These are phyloP conservation scores for Camptogramma bilineatum DNA, from an alignment of 2,888 invertebrate species.

Conservation along the genomic window DNA sequence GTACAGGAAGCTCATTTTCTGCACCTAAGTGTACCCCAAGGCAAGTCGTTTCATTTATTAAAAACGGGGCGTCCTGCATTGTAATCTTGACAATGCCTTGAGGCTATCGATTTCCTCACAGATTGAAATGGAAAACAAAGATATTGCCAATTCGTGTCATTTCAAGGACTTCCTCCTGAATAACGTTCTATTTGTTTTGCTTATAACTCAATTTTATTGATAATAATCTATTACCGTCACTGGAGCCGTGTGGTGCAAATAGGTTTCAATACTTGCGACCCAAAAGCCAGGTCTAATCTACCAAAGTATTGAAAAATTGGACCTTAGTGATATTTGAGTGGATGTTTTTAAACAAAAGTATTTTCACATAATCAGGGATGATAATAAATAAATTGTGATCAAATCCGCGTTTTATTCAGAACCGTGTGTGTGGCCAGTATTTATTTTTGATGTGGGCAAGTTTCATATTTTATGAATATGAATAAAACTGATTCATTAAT, in stretches of 20 bases:
- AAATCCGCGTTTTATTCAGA: too few relatives aligned
- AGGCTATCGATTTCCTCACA: conserved; percentile 75
- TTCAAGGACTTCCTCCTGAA: conserved; percentile 46
- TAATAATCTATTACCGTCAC: neutral
- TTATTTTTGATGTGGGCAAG: too few relatives aligned
- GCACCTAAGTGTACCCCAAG: conserved; percentile 40
- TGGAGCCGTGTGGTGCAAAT: too few relatives aligned
- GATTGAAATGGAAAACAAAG: conserved; percentile 79
- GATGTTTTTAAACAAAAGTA: too few relatives aligned
- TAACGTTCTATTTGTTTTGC: conserved; percentile 36
- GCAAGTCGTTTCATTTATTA: conserved; percentile 63
- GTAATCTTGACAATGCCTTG: conserved; percentile 67
- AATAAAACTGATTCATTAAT: too few relatives aligned
- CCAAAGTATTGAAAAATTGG: too few relatives aligned
- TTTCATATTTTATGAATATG: too few relatives aligned
- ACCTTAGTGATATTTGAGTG: too few relatives aligned
- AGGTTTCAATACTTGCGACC: too few relatives aligned
- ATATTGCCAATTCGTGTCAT: conserved; percentile 66
- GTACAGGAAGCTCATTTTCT: neutral
- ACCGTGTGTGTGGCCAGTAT: too few relatives aligned
- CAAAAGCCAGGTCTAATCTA: neutral
- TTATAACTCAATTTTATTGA: conserved; percentile 13
- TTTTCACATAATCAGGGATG: too few relatives aligned
- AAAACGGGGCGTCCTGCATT: conserved; percentile 58
- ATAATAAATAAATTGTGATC: too few relatives aligned